A percentile compares a stretch with the other conserved stretches of the same genome.
phyloP scores from a whole-genome alignment of 1,140 invertebrate genomes.

The Hydropsyche tenuis region DNA sequence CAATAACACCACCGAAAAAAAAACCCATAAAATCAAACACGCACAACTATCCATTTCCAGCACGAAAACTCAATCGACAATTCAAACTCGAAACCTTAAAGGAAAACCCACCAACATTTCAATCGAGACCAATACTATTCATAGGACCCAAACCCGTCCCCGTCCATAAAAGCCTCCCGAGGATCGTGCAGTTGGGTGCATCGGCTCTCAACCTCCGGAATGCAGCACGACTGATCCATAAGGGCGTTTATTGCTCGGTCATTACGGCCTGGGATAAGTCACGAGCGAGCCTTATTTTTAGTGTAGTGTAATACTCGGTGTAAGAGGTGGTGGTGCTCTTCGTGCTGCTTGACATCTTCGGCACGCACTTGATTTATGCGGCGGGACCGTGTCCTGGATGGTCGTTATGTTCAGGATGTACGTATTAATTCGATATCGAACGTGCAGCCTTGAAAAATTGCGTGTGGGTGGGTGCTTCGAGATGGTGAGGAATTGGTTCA shows the following conservation, averaged over 20 bases:
- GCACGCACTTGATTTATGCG: slow-evolving; percentile 13
- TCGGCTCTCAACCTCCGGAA: neutral
- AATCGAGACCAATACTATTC: no score
- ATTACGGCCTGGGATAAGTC: slow-evolving; percentile 4
- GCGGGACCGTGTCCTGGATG: slow-evolving; percentile 3
- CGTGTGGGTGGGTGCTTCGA: no score
- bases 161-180: no score
- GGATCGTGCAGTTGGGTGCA: neutral
- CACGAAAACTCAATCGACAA: no score
- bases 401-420: neutral
- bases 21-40: no score
- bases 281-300: neutral
- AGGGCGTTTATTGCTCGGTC: slow-evolving; percentile 12
- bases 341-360: neutral
- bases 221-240: slow-evolving; percentile 3
- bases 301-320: neutral
- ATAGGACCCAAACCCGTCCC: no score
- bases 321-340: no score
- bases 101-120: no score
- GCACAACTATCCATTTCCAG: no score
- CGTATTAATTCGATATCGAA: neutral
- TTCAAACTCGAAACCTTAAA: no score
- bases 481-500: no score
- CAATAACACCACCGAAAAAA: no score
- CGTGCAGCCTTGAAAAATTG: neutral